Evolutionary conservation across 2,113 vertebrate species (phyloP), one percentile per base, ranked within the genome.

Genomic region (Nanorana parkeri): DNA sequence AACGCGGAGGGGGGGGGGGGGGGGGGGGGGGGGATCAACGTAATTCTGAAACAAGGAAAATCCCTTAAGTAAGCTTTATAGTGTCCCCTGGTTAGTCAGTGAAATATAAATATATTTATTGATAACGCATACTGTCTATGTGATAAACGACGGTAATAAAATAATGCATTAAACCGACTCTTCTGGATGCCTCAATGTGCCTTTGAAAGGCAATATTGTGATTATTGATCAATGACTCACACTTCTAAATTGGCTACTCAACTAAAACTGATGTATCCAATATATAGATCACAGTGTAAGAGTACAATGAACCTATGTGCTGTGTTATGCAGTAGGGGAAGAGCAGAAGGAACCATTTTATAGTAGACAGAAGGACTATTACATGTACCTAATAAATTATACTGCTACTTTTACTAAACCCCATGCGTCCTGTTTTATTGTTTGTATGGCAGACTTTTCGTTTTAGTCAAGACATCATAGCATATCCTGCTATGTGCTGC

Each of bases 301-400:
- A 51, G 36, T 3, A 28, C 29, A 67, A 17, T 17, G 17, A 19
- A 6, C 10, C 5, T 36, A 2, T 20, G 3, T 29, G 17, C 28
- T 67, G 4, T 19, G 28, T 67, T 67, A 13, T 20, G 32, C 32
- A 19, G 65, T 47, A 47, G 11, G n/a, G 47, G 67, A 13, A 68
- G 32, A 41, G 16, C 16, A 21, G 10, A 28, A 47, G 36, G 47
- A 19, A 28, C 32, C 36, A 68, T 15, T 68, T 36, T 68, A 68
- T 36, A 41, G 47, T 68, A 68, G 47, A 47, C 11, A 3, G 8
- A 47, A 68, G n/a, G 13, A 29, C 32, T 17, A 68, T 68, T 41
- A 68, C 32, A 51, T 68, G 36, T 68, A 47, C 32, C 32, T 41
- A 68, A 68, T 36, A 36, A 68, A 68, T 47, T 21, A 28, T 47